Evolutionary conservation across 2,888 invertebrate genomes (phyloP), one percentile per base, ranked within the genome.

Genomic region (Clusia tigrina): DNA sequence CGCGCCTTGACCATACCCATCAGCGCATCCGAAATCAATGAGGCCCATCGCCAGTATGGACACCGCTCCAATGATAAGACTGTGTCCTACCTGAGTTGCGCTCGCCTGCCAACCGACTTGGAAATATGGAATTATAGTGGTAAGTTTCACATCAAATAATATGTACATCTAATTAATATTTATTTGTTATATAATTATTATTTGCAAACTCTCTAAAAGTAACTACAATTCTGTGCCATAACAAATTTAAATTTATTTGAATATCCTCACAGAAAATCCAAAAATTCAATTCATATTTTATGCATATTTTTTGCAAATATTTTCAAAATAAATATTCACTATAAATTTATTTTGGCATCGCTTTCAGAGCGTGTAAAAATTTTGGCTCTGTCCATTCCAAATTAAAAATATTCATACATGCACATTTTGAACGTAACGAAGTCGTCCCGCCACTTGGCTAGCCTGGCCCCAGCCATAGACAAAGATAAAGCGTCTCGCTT

Each of bases 81-180:
- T 17, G 72, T 76, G 37, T 80, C 80, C 56, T 78, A 78, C 18
- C 69, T 81, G 26, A 74, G 77, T 69, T 81, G 72, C 74, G 77
- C 81, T 70, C 71, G 73, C 81, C 84, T 81, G 72, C 88, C 85
- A 71, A 89, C 86, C 72, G 87, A 89, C 76, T 86, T 95, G 72
- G 91, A 95, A 81, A 90, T 92, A 81, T 89, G 90, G 83, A 95
- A 95, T 82, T 94, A 92, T 83, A 89, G 91, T 83, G 95, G 95
- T 95, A 81, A 90, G 90, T 86, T 46, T 15, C 22, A 2, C 20
- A 22, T 6, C 2, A 23, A 5, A 48, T 10, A 20, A n/a, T 37
- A 25, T 46, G 10, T 48, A 15, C 18, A 18, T 46, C 18, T 20
- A 12, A 20, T n/a, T n/a, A 1, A 32, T 22, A 17, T n/a, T n/a